Conservation (phyloP, 2,888 invertebrate genomes). For the Labia minor region DNA sequence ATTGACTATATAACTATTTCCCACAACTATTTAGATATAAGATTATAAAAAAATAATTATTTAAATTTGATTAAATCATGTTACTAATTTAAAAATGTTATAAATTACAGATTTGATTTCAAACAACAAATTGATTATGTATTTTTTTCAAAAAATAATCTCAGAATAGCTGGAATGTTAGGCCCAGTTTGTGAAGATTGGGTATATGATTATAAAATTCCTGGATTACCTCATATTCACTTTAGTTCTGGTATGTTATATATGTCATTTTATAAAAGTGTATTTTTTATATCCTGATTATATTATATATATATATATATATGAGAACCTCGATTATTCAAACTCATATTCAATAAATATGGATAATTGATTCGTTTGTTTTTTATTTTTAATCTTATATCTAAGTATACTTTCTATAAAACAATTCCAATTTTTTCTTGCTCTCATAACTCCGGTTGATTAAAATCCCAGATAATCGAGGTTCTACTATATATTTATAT, state of each 20-base stretch:
- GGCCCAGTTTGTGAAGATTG: constrained; percentile 90
- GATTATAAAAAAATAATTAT: too few species aligned
- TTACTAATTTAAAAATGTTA: too few species aligned
- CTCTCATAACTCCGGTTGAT: too few species aligned
- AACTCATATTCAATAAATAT: too few species aligned
- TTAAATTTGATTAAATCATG: too few species aligned
- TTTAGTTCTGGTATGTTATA: constrained; percentile 66
- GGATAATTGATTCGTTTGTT: neutral
- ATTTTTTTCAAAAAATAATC: constrained; percentile 91
- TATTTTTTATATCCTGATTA: neutral
- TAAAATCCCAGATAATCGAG: too few species aligned
- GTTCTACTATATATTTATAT: too few species aligned
- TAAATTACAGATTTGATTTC: constrained; percentile 78
- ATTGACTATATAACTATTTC: too few species aligned
- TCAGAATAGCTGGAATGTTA: constrained; percentile 87
- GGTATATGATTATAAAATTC: constrained; percentile 91
- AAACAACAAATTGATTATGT: constrained; percentile 99
- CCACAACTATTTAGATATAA: too few species aligned
- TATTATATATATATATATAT: neutral
- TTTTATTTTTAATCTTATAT: neutral
- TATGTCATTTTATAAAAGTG: too few species aligned
- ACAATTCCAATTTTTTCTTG: constrained; percentile 19
- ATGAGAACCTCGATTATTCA: too few species aligned
- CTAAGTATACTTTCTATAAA: constrained; percentile 9
- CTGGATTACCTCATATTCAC: constrained; percentile 95